Conservation (phyloP, 2,888 invertebrate genomes). For the Mythimna impura region DNA sequence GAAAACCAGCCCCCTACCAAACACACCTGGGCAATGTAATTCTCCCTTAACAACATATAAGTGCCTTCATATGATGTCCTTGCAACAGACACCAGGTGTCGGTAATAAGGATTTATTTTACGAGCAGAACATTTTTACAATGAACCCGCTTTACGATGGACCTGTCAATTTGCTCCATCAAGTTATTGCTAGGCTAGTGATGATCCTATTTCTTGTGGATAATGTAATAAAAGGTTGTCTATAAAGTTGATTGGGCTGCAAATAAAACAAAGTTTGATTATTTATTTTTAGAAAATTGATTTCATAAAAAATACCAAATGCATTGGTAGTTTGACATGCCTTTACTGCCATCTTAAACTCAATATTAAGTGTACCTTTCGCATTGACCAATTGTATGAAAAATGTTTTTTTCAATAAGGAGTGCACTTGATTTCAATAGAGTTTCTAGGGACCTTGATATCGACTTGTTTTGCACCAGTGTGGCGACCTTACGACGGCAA, state of each 20-base stretch:
- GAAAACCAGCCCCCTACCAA: neutral
- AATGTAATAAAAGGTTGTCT: neutral
- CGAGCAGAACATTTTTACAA: slow-evolving; percentile 59
- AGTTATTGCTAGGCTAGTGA: slow-evolving; percentile 39
- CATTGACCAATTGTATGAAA: no score
- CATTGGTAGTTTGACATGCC: no score
- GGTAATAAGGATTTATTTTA: slow-evolving; percentile 61
- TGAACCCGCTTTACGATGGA: slow-evolving; percentile 53
- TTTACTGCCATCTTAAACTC: no score
- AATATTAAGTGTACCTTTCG: no score
- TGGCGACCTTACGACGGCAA: no score
- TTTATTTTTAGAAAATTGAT: neutral
- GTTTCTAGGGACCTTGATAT: no score
- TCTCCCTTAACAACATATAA: slow-evolving; percentile 20
- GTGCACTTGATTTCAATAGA: no score
- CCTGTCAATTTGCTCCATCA: slow-evolving; percentile 55
- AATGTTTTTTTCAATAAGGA: no score
- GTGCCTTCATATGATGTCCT: slow-evolving; percentile 25
- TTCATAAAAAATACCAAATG: no score
- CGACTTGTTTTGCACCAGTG: no score
- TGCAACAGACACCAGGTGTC: slow-evolving; percentile 52
- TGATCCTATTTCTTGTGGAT: neutral
- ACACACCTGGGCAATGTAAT: slow-evolving; percentile 17
- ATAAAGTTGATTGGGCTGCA: neutral
- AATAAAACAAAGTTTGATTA: neutral